Evolutionary conservation across 2,888 invertebrate genomes (phyloP), one percentile per base, ranked within the genome.

Genomic region (Opisthograptis luteolata): DNA sequence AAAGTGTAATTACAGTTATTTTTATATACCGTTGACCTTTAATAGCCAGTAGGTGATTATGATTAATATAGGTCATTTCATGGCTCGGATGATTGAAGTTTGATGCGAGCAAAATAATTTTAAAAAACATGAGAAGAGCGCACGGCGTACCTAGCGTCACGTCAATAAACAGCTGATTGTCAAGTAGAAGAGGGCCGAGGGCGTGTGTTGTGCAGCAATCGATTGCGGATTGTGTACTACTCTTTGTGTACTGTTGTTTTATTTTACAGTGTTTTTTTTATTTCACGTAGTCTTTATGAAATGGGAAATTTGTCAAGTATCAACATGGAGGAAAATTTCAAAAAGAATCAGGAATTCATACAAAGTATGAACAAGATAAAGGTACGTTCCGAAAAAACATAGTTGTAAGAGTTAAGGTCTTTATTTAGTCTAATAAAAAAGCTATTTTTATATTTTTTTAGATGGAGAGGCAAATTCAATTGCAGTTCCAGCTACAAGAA

Each of bases 401-500:
- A n/a, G n/a, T n/a, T n/a, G n/a, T n/a, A n/a, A n/a, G n/a, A n/a
- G n/a, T n/a, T n/a, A n/a, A n/a, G n/a, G n/a, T n/a, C n/a, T n/a
- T n/a, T n/a, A n/a, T n/a, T n/a, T n/a, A n/a, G n/a, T n/a, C n/a
- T n/a, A n/a, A n/a, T n/a, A n/a, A n/a, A n/a, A n/a, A n/a, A n/a
- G n/a, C n/a, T 8, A 15, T 4, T 8, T 14, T 14, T 19, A 4
- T 42, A 34, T 35, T 43, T 8, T 61, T 71, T 43, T 47, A 94
- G 96, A 92, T 95, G 91, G 96, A 96, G 72, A 90, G 96, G 51
- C 95, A 96, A 86, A 93, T 96, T 59, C 95, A 96, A 73, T 92
- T 96, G 91, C 94, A 94, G 77, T 94, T 95, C 79, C 95, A 95
- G 81, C 93, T 96, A 87, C 92, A 95, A 70, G 95, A 96, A 75